A percentile compares a stretch with the other conserved stretches of the same genome.
These are phyloP conservation scores for Glyphotaelius pellucidus DNA, from an alignment of 2,888 invertebrate species.

Conservation along the genomic window DNA sequence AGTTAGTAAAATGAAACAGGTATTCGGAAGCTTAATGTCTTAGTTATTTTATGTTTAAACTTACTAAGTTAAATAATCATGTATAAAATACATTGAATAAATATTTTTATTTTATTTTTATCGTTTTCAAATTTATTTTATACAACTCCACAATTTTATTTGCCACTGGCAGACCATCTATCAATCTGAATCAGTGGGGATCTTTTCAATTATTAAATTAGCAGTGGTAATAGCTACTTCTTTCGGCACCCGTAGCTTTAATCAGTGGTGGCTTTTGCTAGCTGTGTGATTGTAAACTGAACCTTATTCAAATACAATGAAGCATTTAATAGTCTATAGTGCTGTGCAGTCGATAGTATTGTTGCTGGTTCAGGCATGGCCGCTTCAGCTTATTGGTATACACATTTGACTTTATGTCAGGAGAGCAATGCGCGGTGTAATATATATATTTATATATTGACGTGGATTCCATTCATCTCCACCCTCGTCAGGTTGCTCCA, in stretches of 20 bases:
- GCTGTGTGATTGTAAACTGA: too few relatives aligned
- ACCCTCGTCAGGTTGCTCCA: neutral
- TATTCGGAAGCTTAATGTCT: neutral
- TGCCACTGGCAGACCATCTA: too few relatives aligned
- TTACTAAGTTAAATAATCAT: neutral
- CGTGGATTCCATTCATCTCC: too few relatives aligned
- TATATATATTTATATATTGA: neutral
- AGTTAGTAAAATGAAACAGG: neutral
- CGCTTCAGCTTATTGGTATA: too few relatives aligned
- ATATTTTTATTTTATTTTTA: neutral
- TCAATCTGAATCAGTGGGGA: neutral
- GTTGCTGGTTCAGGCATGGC: too few relatives aligned
- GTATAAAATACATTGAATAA: neutral
- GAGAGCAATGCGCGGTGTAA: neutral
- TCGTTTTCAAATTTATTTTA: too few relatives aligned
- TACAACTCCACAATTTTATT: too few relatives aligned
- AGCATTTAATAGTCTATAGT: too few relatives aligned
- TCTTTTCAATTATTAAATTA: neutral
- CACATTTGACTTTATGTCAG: too few relatives aligned
- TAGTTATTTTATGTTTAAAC: neutral
- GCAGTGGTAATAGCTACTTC: neutral
- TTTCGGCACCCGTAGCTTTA: too few relatives aligned
- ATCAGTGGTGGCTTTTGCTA: too few relatives aligned
- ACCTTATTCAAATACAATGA: too few relatives aligned
- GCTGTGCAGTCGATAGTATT: neutral